phyloP scores from a whole-genome alignment of 2,113 vertebrate genomes.

The Neodon shergylaensis region DNA sequence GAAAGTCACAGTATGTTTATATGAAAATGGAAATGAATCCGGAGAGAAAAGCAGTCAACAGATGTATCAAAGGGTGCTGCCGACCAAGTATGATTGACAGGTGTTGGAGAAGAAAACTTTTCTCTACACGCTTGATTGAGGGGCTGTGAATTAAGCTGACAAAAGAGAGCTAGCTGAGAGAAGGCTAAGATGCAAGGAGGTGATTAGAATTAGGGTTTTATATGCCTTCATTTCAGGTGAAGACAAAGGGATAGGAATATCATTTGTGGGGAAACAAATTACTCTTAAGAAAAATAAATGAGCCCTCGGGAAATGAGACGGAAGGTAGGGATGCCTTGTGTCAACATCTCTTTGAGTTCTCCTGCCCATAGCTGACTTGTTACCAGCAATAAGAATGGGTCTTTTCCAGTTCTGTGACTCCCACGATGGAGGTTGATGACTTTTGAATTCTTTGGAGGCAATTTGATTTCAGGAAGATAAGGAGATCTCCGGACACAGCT shows the following conservation, averaged over 20 bases:
- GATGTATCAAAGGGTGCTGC: background rate
- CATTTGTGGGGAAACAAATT: background rate
- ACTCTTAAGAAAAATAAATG: background rate
- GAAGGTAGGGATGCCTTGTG: background rate
- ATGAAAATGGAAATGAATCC: background rate
- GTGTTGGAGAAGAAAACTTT: background rate
- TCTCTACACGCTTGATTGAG: background rate
- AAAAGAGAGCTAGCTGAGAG: background rate
- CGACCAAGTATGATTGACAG: background rate
- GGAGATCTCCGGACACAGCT: background rate
- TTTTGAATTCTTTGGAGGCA: background rate
- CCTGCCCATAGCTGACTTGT: background rate
- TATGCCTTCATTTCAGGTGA: background rate
- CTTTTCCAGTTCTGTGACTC: background rate
- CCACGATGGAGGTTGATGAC: background rate
- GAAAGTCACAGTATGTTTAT: background rate
- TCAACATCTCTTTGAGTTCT: background rate
- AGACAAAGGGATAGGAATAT: background rate
- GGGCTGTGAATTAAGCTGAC: background rate
- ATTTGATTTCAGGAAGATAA: conserved; percentile 26
- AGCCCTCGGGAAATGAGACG: background rate
- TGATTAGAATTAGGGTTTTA: background rate
- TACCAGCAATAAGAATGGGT: background rate
- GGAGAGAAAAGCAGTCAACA: background rate
- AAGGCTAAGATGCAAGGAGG: background rate